Base-by-base conservation (phyloP, 2,888 invertebrate species). In the Lampropteryx suffumata region DNA sequence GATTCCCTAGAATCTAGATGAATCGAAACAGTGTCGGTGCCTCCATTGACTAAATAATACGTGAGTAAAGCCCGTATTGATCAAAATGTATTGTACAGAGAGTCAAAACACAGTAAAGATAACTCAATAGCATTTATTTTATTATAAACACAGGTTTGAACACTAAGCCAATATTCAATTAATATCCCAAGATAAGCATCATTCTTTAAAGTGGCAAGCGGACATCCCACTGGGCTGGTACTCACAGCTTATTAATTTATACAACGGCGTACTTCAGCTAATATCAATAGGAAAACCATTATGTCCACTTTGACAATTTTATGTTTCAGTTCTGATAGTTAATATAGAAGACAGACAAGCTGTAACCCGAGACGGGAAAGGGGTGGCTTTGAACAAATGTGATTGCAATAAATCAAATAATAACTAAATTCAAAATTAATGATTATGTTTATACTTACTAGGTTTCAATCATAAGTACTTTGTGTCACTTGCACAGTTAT, bases 281-380 rank as follows among this genome's bases (percentile, higher is more conserved):
- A 35, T 33, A 50, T 44, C 63, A 62, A 62, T 46, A 17, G 66
- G 64, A 54, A 68, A 62, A 58, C 63, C 57, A 69, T 69, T 65
- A 61, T 57, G 57, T 62, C 42, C 55, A 62, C 35, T 21, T 64
- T 71, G 71, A 71, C 67, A 63, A 71, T 70, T 71, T 71, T 69
- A 71, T 67, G 61, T 50, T 34, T 41, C 39, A 28, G 50, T 43
- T 51, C 39, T 11, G 50, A 59, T 60, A 59, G 55, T 64, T 57
- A 59, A 59, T 57, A 47, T n/a, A 11, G 57, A 55, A 34, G 43
- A 53, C 36, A 29, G 51, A 51, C 59, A 59, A 35, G 61, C 47
- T 61, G 65, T 62, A 61, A 69, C 52, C 53, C 55, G 60, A 62
- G 56, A 62, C 33, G 45, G 46, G 36, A 55, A 58, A 57, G 58